Evolutionary conservation across 2,888 invertebrate species (phyloP), one percentile per base, ranked within the genome.

Genomic region (Disparrhopalites patrizii): DNA sequence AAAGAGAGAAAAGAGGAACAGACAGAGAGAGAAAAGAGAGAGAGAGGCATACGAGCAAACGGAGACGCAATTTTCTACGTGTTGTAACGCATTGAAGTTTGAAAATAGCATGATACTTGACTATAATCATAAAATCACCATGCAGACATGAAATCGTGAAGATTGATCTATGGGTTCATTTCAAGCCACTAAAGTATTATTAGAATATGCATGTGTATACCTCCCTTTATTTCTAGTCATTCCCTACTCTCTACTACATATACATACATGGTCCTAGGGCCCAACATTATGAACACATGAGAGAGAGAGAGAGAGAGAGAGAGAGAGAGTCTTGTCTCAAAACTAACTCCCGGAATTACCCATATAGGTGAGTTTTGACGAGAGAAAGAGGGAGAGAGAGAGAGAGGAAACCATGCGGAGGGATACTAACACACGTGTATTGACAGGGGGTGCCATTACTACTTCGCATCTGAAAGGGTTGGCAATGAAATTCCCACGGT

Each of bases 401-500:
- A n/a, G n/a, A n/a, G n/a, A 30, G 62, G 63, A 63, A 54, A 55
- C 55, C 63, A 43, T 55, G 47, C 28, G 7, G 62, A 62, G 61
- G 55, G 18, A 43, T 33, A 55, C 40, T 23, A 18, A 62, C 54
- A 62, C 62, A 55, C 47, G 63, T 40, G 63, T 55, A 63, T 63
- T 63, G 63, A 63, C 63, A 63, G 63, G 63, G 63, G 55, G 63
- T 54, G 52, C 63, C 47, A 63, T 63, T 56, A 47, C 40, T 56
- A 47, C 40, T 63, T 33, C 47, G 55, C 33, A 47, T 55, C 43
- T 38, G 40, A 55, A 63, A 63, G 63, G 63, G 63, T 63, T 54
- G 31, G 55, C 63, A 55, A 63, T 55, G 55, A 63, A 62, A 63
- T 63, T 63, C 63, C 63, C 63, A 63, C 63, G 63, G 63, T 63